Conservation (phyloP, 53 echinoderm and acorn worm species). For the Mesocentrotus franciscanus region DNA sequence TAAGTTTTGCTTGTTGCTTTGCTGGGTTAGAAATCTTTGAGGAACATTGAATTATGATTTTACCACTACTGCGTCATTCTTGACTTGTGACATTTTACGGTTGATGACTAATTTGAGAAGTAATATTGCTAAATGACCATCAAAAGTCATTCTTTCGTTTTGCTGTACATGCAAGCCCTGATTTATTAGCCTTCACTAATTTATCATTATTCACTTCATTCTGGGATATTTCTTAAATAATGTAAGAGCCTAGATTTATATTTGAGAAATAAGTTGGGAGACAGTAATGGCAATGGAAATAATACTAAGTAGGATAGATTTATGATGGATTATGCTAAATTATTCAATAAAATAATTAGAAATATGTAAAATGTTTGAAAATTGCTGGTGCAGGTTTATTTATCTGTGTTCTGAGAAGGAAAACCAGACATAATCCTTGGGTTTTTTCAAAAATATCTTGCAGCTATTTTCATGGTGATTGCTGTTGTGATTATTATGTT, state of each 20-base stretch:
- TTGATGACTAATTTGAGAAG: background rate
- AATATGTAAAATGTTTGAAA: too few species aligned
- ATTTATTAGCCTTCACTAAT: too few species aligned
- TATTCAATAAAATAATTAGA: too few species aligned
- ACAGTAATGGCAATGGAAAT: too few species aligned
- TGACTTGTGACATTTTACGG: background rate
- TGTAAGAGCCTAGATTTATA: background rate
- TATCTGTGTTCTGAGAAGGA: too few species aligned
- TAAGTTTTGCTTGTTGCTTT: background rate
- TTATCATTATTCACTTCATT: background rate
- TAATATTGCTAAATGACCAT: background rate
- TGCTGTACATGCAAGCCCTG: background rate
- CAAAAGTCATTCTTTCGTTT: background rate
- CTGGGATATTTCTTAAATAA: background rate
- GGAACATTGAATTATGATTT: background rate
- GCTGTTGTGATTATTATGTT: background rate
- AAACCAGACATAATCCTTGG: background rate
- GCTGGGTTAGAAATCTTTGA: background rate
- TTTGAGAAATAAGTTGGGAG: background rate
- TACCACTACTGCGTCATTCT: background rate
- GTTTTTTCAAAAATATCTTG: background rate
- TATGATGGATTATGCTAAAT: background rate
- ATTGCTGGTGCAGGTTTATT: too few species aligned
- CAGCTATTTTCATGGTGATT: background rate
- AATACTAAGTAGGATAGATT: background rate